Evolutionary conservation across 1,140 invertebrate species (phyloP).

Genomic region (Papilio glaucus): DNA sequence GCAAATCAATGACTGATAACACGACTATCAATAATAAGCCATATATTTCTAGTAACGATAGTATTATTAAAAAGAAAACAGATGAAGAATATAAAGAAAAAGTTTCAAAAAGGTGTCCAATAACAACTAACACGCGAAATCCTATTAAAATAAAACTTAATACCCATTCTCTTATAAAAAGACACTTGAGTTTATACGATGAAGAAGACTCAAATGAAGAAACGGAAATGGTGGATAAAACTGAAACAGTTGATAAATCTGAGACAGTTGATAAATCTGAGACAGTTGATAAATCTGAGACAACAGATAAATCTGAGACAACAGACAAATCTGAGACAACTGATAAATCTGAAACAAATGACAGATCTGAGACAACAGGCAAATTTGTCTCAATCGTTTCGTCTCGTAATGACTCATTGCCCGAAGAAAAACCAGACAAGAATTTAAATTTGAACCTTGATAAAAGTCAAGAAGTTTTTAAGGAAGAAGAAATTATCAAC

Average conservation of each 20-base stretch:
- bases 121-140: conserved; percentile 70
- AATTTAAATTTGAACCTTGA: conserved; percentile 33
- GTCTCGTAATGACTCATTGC: neutral
- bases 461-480: conserved; percentile 31
- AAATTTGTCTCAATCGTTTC: neutral
- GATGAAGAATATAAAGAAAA: conserved; percentile 74
- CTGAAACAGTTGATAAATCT: conserved; percentile 38
- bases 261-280: conserved; percentile 39
- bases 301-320: neutral
- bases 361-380: neutral
- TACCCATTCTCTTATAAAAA: conserved; percentile 69
- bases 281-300: conserved; percentile 30
- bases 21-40: conserved; percentile 35
- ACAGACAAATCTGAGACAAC: conserved; percentile 23
- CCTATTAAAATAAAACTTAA: conserved; percentile 81
- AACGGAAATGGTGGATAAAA: conserved; percentile 27
- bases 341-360: conserved; percentile 7
- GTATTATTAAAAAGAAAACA: conserved; percentile 53
- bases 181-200: conserved; percentile 69
- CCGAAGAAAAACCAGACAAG: conserved; percentile 16
- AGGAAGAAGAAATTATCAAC: conserved; percentile 30
- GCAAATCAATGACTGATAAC: conserved; percentile 21
- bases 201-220: conserved; percentile 64
- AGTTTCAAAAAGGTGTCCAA: conserved; percentile 72
- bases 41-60: conserved; percentile 37